Base-by-base conservation (phyloP, 2,797 vertebrate genomes). In the Leptodactylus fallax region DNA sequence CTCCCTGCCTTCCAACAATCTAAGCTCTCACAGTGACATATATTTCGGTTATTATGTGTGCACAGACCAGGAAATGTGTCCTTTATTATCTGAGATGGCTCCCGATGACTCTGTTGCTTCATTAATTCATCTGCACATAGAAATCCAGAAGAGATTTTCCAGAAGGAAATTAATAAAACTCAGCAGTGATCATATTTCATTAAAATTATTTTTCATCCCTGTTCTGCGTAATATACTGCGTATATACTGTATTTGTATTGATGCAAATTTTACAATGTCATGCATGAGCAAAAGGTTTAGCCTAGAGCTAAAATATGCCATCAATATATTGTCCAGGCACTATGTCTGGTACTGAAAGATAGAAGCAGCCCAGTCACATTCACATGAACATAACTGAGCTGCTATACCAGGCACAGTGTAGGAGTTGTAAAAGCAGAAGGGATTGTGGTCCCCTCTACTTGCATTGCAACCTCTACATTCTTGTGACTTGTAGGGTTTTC, bases 11-110 rank as follows among this genome's bases (percentile, higher is more conserved):
- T 45, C 51, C 58, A 55, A 21, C 27, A 86, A 79, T 56, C 56
- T 56, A 17, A 79, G 11, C 63, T 79, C 55, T 36, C 25, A 79
- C 76, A 79, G 76, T 1, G 16, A 56, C 76, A 27, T 78, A 16
- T 56, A 53, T 56, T 12, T 81, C 36, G 27, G 14, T 9, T 87
- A 72, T 74, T 74, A 69, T 72, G 11, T 81, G 55, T 27, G 53
- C 53, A 58, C 77, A 79, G 16, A 45, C 51, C 85, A 87, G 67
- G 79, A 81, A 80, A 87, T 60, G 51, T 60, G 27, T 60, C 17
- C 53, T 80, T 79, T 86, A 49, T 49, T 55, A 67, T 17, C 23
- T 14, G 47, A 7, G 16, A 60, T 77, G 47, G 8, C 21, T 51
- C 10, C 74, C 21, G 21, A 23, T 19, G 23, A 56, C 23, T 76